Base-by-base conservation (phyloP, 2,113 vertebrate species). In the Cyprinodon brontotheroides region DNA sequence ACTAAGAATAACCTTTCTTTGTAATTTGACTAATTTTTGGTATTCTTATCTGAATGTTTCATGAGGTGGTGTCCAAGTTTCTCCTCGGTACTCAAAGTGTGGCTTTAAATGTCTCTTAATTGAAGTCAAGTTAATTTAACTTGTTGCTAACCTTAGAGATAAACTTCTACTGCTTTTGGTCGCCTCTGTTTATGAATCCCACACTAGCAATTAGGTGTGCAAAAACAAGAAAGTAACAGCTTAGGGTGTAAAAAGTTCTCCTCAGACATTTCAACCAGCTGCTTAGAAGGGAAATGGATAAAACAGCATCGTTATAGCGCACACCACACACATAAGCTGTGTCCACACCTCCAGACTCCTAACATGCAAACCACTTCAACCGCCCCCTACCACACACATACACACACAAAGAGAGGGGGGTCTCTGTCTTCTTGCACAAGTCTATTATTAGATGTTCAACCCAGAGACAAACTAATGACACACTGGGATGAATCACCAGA, bases 401-500 rank as follows among this genome's bases (percentile, higher is more conserved):
- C 67, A 67, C 70, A 77, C 89, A 81, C 82, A 89, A 87, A 75
- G 77, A 87, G 89, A 90, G 90, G 89, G 89, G 91, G 87, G 83
- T 93, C 87, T 93, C 92, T 91, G 87, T 89, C 87, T 80, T 90
- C 87, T 91, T 70, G 78, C 87, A 75, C 74, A 83, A 78, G 85
- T 90, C 93, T 94, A 93, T 94, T 94, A 94, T 95, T 95, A 95
- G 93, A 92, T 92, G 79, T 93, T 93, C 93, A 94, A 87, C 93
- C 93, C 91, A 90, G 93, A 94, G 93, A 94, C 94, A 95, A 91
- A 93, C 92, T 93, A 94, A 94, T 94, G 93, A 93, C 92, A 94
- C 83, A 84, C 87, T 92, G 72, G 86, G 89, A 93, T 92, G 88
- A 93, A 92, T 93, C 91, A 92, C 89, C 79, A 74, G 75, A 74